These are phyloP conservation scores for Enteromius argenteus DNA, from an alignment of 2,797 vertebrate species.

Conservation along the genomic window DNA sequence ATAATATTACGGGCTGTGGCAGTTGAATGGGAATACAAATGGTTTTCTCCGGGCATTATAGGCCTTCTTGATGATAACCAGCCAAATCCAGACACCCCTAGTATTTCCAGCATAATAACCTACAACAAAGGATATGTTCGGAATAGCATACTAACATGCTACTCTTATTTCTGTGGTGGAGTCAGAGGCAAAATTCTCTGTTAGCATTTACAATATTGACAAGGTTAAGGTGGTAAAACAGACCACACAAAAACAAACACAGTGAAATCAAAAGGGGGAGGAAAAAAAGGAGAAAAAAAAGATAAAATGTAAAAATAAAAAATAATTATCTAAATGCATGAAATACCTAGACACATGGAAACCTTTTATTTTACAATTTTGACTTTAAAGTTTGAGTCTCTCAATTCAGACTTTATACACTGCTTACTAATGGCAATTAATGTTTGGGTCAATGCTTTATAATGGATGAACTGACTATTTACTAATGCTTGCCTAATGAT, in stretches of 20 bases:
- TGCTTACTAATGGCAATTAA: no score
- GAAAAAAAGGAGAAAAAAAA: no score
- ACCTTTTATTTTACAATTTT: no score
- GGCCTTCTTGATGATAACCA: background rate
- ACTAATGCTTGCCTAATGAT: no score
- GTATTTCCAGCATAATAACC: constrained; percentile 47
- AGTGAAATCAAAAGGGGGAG: background rate
- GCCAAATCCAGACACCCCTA: constrained; percentile 20
- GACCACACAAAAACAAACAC: background rate
- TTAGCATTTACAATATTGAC: background rate
- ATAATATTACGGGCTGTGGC: background rate
- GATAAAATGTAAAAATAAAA: background rate
- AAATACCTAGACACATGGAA: no score
- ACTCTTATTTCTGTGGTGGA: constrained; percentile 4
- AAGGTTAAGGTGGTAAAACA: background rate
- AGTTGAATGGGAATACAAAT: constrained; percentile 1
- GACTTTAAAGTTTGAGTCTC: no score
- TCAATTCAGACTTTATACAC: no score
- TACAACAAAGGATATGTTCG: background rate
- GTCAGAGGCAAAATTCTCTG: no score
- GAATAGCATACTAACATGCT: background rate
- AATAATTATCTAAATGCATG: no score
- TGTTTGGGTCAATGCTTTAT: no score
- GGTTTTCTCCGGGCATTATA: constrained; percentile 6
- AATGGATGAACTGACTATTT: no score